Evolutionary conservation across 2,797 vertebrate genomes (phyloP), one percentile per base, ranked within the genome.

Genomic region (Taenioides sp.): DNA sequence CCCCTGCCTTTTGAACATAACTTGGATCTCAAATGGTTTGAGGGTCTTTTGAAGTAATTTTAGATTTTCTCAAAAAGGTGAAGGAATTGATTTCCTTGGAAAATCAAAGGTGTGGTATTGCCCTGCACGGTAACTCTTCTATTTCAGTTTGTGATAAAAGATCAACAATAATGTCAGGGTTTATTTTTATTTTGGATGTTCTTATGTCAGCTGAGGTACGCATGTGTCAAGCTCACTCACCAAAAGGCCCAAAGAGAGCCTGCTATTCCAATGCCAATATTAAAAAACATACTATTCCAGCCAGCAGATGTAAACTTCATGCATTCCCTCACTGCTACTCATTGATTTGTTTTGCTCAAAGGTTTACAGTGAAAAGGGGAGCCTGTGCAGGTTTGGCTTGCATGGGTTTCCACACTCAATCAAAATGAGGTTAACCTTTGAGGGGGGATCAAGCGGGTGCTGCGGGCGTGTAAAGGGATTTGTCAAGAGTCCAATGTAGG

Each of bases 361-460:
- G 65, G 71, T 77, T 69, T 27, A 28, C 27, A 20, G 60, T 77
- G 60, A 75, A 84, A 71, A 79, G 71, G 64, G 23, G 20, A 68
- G 70, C 73, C 72, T 12, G 49, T 40, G 40, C 59, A 28, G 67
- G 63, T 68, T 47, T 17, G 3, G 43, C 43, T 47, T 47, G 43
- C 43, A 16, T 16, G 69, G 80, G 71, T 76, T 87, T 84, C 65
- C 80, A 74, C 71, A 57, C 83, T 88, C 81, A 72, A 83, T 88
- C 83, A 81, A 71, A 87, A 77, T 72, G 79, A 78, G 76, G 84
- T 88, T 87, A 88, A 84, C 83, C 83, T 85, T 79, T 80, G 66
- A 72, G 62, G 52, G 55, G 62, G 80, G 74, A 80, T 85, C 82
- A 84, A 79, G 78, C 25, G 50, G 69, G 75, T 34, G 47, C 75